Conservation (phyloP, 2,888 invertebrate genomes). For the Aleiodes leptofemur region DNA sequence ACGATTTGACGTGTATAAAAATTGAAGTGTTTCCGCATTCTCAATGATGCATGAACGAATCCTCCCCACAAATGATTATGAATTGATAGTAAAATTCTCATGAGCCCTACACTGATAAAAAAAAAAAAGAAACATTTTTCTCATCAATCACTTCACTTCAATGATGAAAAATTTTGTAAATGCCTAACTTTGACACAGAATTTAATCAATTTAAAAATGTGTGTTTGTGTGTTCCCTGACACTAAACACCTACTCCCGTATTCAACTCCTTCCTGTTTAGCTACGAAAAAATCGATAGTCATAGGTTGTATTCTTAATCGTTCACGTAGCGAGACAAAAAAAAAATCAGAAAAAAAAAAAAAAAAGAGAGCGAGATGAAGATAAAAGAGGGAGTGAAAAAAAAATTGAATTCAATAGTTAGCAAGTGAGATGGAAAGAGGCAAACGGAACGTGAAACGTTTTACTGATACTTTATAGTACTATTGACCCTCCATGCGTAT, state of each 20-base stretch:
- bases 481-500: slow-evolving; percentile 39
- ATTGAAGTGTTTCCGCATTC: slow-evolving; percentile 21
- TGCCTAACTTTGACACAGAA: background rate
- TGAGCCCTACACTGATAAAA: too few relatives aligned
- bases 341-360: background rate
- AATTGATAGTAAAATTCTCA: too few relatives aligned
- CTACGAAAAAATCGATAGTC: slow-evolving; percentile 12
- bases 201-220: background rate
- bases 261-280: slow-evolving; percentile 9
- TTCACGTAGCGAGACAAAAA: slow-evolving; percentile 14
- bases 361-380: background rate
- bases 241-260: background rate
- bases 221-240: background rate
- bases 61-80: too few relatives aligned
- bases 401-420: too few relatives aligned
- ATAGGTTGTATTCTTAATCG: slow-evolving; percentile 12
- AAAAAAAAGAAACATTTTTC: too few relatives aligned
- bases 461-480: slow-evolving; percentile 50
- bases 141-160: too few relatives aligned
- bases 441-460: slow-evolving; percentile 35
- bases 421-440: slow-evolving; percentile 14
- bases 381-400: background rate
- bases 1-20: slow-evolving; percentile 24
- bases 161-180: background rate
- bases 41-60: slow-evolving; percentile 2